Conservation (phyloP, 2,113 vertebrate genomes). For the Macrotis lagotis region DNA sequence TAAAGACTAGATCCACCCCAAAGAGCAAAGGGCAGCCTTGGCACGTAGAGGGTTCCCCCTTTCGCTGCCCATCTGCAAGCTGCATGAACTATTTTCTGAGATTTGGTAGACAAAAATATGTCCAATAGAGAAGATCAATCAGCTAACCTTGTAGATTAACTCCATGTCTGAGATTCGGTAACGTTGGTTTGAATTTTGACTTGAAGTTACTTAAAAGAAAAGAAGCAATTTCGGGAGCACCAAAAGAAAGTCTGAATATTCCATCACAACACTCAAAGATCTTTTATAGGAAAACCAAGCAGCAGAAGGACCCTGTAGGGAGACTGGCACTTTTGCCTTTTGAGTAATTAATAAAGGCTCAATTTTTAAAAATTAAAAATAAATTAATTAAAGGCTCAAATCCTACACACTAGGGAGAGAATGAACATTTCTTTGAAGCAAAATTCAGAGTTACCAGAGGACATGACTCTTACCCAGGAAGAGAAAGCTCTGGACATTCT, state of each 20-base stretch:
- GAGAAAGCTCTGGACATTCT: neutral
- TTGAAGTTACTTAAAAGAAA: neutral
- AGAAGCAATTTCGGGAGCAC: neutral
- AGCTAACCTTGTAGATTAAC: neutral
- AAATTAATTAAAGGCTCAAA: too few relatives aligned
- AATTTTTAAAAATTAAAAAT: too few relatives aligned
- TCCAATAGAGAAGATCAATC: neutral
- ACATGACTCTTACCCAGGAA: neutral
- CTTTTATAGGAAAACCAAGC: neutral
- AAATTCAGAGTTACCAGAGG: neutral
- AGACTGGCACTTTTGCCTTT: neutral
- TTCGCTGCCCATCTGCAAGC: too few relatives aligned
- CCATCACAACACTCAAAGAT: neutral
- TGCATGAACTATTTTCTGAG: neutral
- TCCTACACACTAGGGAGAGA: neutral
- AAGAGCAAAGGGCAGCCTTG: neutral
- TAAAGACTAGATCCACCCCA: neutral
- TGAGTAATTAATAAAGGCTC: neutral
- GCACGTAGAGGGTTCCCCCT: too few relatives aligned
- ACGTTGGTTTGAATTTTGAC: neutral
- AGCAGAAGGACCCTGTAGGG: neutral
- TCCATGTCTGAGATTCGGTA: neutral
- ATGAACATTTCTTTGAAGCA: neutral
- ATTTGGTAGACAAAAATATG: neutral
- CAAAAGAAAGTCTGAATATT: neutral